Base-by-base conservation (phyloP, 2,797 vertebrate species). In the Melanotaenia maccullochi region DNA sequence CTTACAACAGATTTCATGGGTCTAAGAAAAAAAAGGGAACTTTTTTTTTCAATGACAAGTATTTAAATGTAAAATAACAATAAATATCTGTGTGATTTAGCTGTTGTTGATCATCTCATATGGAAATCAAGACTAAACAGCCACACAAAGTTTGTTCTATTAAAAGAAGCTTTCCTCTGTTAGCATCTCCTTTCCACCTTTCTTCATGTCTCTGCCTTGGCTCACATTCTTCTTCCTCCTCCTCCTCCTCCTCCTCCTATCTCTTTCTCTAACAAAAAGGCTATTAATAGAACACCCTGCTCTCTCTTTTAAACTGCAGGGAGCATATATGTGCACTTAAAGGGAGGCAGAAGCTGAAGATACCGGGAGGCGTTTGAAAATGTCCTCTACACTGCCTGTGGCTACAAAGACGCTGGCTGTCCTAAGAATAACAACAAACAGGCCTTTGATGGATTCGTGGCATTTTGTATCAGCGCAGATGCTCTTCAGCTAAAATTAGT, bases 381-480 rank as follows among this genome's bases (percentile, higher is more conserved):
- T 90, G 85, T 90, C 89, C 79, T 86, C 73, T 70, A 65, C 75
- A n/a, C 64, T 69, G 77, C 90, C 82, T 33, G n/a, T n/a, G 73
- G 89, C 85, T 90, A 88, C 88, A 90, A 89, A 92, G 85, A 86
- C 56, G 52, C 73, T 69, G 60, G 60, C 67, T 65, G 76, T 67
- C 81, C 90, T 88, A 92, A 93, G 84, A 94, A 93, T 93, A 92
- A 87, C 82, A 88, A 85, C 85, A 90, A 86, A 91, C 89, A 68
- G 60, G 70, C 78, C 72, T 92, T 72, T 82, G 82, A 93, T 92
- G 81, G 84, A 91, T 88, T 81, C 42, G 52, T 18, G 76, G 83
- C 83, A 65, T 90, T 90, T 84, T 79, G 76, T 79, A 81, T 81
- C 76, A 47, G 69, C 40, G 25, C 77, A 75, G 75, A 85, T 54